Conservation (phyloP, 2,888 invertebrate genomes). For the Exephanes ischioxanthus region DNA sequence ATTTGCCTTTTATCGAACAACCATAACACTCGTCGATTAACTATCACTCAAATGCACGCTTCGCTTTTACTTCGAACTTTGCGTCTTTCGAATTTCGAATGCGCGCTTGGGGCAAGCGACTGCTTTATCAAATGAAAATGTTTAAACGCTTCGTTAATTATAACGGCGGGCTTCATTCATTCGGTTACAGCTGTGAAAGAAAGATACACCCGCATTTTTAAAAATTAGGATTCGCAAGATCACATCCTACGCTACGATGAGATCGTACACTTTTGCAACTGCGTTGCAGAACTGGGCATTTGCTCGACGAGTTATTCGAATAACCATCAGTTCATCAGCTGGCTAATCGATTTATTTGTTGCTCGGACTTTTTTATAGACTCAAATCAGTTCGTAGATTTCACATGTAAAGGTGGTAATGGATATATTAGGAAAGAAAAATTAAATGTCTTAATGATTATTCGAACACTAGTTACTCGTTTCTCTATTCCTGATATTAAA, state of each 20-base stretch:
- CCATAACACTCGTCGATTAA: conserved; percentile 66
- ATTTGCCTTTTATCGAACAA: conserved; percentile 78
- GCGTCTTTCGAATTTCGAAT: conserved; percentile 14
- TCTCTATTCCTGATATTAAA: background rate
- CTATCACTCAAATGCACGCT: conserved; percentile 75
- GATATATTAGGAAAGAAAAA: conserved; percentile 11
- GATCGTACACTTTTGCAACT: conserved; percentile 60
- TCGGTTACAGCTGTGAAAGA: conserved; percentile 25
- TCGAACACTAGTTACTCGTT: background rate
- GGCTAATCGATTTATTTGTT: background rate
- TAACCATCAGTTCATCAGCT: background rate
- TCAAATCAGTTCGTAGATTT: background rate
- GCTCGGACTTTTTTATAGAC: background rate
- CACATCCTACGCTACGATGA: conserved; percentile 57
- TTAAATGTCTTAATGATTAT: background rate
- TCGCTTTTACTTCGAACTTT: conserved; percentile 35
- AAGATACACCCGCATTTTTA: conserved; percentile 36
- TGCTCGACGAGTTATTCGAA: conserved; percentile 27
- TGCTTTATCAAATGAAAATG: conserved; percentile 40
- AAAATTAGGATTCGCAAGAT: conserved; percentile 19
- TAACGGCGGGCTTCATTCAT: conserved; percentile 40
- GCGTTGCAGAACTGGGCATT: conserved; percentile 61
- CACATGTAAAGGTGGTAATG: background rate
- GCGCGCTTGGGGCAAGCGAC: conserved; percentile 24
- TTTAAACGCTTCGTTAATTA: conserved; percentile 29